Conservation (phyloP, 2,888 invertebrate genomes). For the Boloria selene region DNA sequence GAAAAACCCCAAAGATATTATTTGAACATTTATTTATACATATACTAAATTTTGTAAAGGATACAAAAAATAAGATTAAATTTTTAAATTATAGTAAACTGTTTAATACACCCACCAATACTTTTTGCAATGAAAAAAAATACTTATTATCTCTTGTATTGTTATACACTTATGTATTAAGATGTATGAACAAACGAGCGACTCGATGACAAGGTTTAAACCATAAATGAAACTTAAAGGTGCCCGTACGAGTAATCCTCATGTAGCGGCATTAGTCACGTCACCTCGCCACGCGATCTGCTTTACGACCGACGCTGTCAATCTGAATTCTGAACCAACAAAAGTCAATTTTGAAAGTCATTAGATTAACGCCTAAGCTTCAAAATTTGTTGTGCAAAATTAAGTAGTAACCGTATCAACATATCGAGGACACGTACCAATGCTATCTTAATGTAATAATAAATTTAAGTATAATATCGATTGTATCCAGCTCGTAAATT, state of each 20-base stretch:
- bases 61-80: no score
- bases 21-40: no score
- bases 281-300: constrained; percentile 54
- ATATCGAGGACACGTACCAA: constrained; percentile 27
- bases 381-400: constrained; percentile 49
- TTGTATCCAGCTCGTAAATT: no score
- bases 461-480: neutral
- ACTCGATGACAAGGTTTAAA: constrained; percentile 74
- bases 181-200: constrained; percentile 57
- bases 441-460: constrained; percentile 4
- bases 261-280: constrained; percentile 60
- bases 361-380: constrained; percentile 60
- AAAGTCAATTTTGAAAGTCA: constrained; percentile 70
- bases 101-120: neutral
- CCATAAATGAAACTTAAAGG: constrained; percentile 65
- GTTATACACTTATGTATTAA: constrained; percentile 67
- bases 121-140: neutral
- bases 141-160: constrained; percentile 2
- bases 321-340: constrained; percentile 64
- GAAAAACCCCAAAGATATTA: no score
- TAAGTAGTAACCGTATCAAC: constrained; percentile 37
- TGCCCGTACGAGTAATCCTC: constrained; percentile 66
- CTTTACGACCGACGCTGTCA: constrained; percentile 56
- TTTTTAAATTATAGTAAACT: no score
- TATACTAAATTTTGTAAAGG: no score